These are phyloP conservation scores for Phalacrocorax brasilianus DNA, from an alignment of 2,113 vertebrate genomes.

Conservation along the genomic window DNA sequence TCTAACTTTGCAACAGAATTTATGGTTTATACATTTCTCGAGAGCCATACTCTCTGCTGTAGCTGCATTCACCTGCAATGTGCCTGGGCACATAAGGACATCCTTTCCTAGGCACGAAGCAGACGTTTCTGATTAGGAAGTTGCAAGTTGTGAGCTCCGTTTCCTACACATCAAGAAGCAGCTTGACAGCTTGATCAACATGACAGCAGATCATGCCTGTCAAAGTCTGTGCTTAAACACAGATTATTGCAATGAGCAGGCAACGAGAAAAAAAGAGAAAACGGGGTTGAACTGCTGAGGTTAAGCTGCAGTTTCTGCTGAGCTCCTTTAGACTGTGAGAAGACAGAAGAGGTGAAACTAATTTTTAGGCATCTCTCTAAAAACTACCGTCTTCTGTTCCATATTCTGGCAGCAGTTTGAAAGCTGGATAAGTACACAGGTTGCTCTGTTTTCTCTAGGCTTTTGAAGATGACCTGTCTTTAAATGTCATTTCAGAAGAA, in stretches of 20 bases:
- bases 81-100: background rate
- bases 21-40: background rate
- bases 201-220: background rate
- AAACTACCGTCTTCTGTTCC: background rate
- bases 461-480: background rate
- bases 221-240: background rate
- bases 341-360: background rate
- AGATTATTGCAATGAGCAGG: background rate
- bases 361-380: background rate
- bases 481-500: background rate
- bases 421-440: background rate
- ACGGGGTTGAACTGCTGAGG: background rate
- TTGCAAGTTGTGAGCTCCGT: background rate
- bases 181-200: slow-evolving; percentile 25
- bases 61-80: background rate
- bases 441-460: background rate
- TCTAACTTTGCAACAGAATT: background rate
- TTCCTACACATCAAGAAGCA: background rate
- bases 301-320: background rate
- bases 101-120: background rate
- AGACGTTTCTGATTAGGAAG: background rate
- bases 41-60: background rate
- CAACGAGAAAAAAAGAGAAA: background rate
- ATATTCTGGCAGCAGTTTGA: background rate
- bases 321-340: background rate